Evolutionary conservation across 2,888 invertebrate genomes (phyloP).

Genomic region (Troilus luridus): DNA sequence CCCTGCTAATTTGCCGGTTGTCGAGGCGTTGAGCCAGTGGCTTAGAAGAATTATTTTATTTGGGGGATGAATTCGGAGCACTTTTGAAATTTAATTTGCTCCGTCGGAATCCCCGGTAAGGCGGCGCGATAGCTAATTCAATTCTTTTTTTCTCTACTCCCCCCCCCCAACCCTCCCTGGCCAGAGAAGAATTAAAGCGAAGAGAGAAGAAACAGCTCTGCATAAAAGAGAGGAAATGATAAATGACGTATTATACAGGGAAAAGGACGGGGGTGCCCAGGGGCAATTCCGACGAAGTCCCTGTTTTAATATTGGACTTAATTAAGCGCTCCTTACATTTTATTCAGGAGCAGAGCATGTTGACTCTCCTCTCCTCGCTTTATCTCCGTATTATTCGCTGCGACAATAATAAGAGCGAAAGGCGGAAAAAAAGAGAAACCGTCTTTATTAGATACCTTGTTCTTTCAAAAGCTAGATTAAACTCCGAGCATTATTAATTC

Average conservation of each 20-base stretch:
- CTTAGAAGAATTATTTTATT: conserved; percentile 34
- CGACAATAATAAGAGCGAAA: conserved; percentile 43
- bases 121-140: conserved; percentile 45
- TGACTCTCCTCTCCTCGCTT: conserved; percentile 44
- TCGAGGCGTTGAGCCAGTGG: background rate
- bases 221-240: conserved; percentile 53
- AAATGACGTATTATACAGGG: conserved; percentile 52
- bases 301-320: conserved; percentile 55
- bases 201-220: conserved; percentile 48
- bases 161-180: background rate
- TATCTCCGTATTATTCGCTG: conserved; percentile 28
- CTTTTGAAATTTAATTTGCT: conserved; percentile 39
- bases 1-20: background rate
- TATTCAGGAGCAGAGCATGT: conserved; percentile 32
- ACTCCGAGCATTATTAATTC: background rate
- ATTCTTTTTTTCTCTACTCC: conserved; percentile 8
- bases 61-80: background rate
- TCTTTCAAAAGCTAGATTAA: background rate
- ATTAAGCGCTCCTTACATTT: conserved; percentile 54
- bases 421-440: background rate
- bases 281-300: conserved; percentile 39
- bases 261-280: background rate
- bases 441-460: background rate
- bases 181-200: conserved; percentile 32
- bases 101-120: conserved; percentile 15